Evolutionary conservation across 2,888 invertebrate species (phyloP).

Genomic region (Parochlus steinenii): DNA sequence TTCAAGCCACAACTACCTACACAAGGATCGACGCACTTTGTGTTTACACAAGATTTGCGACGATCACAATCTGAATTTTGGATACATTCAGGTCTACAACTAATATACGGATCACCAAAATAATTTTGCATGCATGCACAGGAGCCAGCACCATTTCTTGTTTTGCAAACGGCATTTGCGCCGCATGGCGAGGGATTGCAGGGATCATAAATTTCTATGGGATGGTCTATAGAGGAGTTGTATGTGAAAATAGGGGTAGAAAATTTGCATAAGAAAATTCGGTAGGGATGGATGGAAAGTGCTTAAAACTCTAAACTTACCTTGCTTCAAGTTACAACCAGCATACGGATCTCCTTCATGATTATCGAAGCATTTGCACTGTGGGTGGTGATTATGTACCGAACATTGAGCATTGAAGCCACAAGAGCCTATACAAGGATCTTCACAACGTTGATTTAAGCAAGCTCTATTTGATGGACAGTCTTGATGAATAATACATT

Average conservation of each 20-base stretch:
- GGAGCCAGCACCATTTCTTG: conserved; percentile 62
- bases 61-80: conserved; percentile 67
- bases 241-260: not conserved
- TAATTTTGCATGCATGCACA: conserved; percentile 69
- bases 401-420: conserved; percentile 53
- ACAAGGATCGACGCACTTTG: conserved; percentile 73
- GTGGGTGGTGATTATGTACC: conserved; percentile 53
- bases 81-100: conserved; percentile 79
- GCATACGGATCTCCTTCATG: conserved; percentile 67
- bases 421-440: conserved; percentile 61
- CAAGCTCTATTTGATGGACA: conserved; percentile 56
- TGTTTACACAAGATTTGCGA: conserved; percentile 61
- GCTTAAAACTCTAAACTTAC: conserved; percentile 31
- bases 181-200: conserved; percentile 78
- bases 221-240: conserved; percentile 30
- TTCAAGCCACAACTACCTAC: conserved; percentile 68
- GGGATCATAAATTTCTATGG: conserved; percentile 40
- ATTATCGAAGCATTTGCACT: conserved; percentile 52
- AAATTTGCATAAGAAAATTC: conserved; percentile 6
- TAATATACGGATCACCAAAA: conserved; percentile 70
- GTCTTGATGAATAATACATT: conserved; percentile 56
- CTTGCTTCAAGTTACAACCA: conserved; percentile 44
- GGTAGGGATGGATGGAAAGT: too few relatives aligned
- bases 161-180: conserved; percentile 68
- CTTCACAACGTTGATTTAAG: conserved; percentile 50